Base-by-base conservation (phyloP, 2,888 invertebrate species). In the Blera fallax region DNA sequence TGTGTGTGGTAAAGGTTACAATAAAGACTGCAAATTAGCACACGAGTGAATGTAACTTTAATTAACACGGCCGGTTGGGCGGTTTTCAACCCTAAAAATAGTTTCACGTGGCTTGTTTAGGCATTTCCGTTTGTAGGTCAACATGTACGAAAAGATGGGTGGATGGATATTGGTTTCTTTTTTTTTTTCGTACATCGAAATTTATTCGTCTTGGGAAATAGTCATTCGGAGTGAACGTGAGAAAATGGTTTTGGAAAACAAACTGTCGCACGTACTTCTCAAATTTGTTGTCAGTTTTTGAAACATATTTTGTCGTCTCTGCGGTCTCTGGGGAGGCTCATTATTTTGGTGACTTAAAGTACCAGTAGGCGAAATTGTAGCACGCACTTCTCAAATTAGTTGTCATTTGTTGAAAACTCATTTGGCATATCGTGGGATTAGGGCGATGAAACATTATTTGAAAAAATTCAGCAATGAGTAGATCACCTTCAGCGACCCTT, bases 11-110 rank as follows among this genome's bases (percentile, higher is more conserved):
- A 18, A 16, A 16, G 48, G 4, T 21, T 34, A 3, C 18, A 58
- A 60, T 50, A 50, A 14, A 32, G 21, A 18, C 27, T 16, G 48
- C 14, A 70, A 58, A 70, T 50, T 52, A 29, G 60, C 34, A 40
- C 60, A 62, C 52, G 34, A 18, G 24, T 32, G 14, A 3, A 14
- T 34, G 45, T 1, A 34, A 32, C n/a, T 72, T 50, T n/a, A 56
- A 56, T 70, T 70, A 70, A 24, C 7, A 14, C 18, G 45, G 64
- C 48, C 45, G 37, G 10, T 5, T 18, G 24, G 40, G n/a, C 5
- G n/a, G 7, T 14, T 54, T 54, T 27, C 14, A 34, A 32, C 7
- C 11, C 2, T 24, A 60, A 24, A 60, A 60, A 60, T 40, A 60
- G 40, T 24, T 37, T 40, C 24, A 60, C 58, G 24, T 60, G 18